Evolutionary conservation across 1,140 invertebrate species (phyloP).

Genomic region (Triops cancriformis): DNA sequence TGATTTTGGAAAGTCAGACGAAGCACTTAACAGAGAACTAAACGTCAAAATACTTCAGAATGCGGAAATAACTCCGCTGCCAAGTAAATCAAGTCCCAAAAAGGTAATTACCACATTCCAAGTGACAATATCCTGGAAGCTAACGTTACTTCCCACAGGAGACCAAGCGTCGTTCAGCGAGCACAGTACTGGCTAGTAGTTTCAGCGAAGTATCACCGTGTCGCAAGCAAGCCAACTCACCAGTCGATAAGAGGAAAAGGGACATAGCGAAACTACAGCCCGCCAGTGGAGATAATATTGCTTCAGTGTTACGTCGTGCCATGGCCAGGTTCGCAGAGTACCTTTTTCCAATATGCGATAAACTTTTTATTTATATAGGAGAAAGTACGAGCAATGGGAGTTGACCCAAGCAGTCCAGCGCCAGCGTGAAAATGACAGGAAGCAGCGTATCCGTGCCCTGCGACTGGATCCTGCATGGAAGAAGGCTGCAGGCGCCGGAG

Average conservation of each 20-base stretch:
- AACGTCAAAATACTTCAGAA: background rate
- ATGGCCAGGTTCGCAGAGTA: conserved; percentile 21
- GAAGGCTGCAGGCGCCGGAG: conserved; percentile 19
- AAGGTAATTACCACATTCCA: background rate
- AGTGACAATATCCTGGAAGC: background rate
- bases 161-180: background rate
- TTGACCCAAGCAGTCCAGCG: background rate
- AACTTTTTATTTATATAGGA: background rate
- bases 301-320: conserved; percentile 21
- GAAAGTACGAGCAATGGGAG: conserved; percentile 21
- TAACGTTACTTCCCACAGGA: background rate
- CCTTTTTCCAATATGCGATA: background rate
- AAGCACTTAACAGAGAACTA: background rate
- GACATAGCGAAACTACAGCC: conserved; percentile 18
- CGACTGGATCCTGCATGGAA: conserved; percentile 25
- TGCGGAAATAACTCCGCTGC: background rate
- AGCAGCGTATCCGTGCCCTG: conserved; percentile 17
- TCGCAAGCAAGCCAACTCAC: background rate
- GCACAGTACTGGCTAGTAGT: background rate
- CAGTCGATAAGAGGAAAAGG: background rate
- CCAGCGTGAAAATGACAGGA: conserved; percentile 17
- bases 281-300: conserved; percentile 26
- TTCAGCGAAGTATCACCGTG: background rate
- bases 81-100: background rate
- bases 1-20: too few relatives aligned